Conservation (phyloP, 2,888 invertebrate genomes). For the Drosophila recens region DNA sequence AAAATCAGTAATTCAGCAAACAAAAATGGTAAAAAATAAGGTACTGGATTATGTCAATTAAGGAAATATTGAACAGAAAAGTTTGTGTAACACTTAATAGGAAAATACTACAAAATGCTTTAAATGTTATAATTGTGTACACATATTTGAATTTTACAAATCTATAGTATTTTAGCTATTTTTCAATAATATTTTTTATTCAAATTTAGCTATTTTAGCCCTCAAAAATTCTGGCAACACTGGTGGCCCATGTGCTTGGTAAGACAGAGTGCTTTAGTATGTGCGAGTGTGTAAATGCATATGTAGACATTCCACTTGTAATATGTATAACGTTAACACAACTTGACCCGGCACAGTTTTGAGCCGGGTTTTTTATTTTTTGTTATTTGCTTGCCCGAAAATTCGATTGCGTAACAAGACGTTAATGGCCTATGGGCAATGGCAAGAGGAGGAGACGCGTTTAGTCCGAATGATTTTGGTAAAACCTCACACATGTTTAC, state of each 20-base stretch:
- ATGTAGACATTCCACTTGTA: slow-evolving; percentile 21
- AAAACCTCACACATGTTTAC: slow-evolving; percentile 35
- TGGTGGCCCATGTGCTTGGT: slow-evolving; percentile 27
- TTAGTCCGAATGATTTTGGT: slow-evolving; percentile 30
- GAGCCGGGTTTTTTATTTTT: slow-evolving; percentile 44
- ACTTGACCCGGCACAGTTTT: slow-evolving; percentile 60
- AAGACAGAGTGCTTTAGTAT: slow-evolving; percentile 8
- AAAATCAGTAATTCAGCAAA: too few species aligned
- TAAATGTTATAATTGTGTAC: too few species aligned
- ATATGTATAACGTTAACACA: slow-evolving; percentile 29
- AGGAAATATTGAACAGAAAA: too few species aligned
- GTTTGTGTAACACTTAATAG: too few species aligned
- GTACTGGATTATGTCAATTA: too few species aligned
- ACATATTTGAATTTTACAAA: too few species aligned
- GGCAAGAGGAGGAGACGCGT: slow-evolving; percentile 12
- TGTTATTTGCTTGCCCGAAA: slow-evolving; percentile 40
- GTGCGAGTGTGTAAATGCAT: neutral
- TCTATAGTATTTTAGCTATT: neutral
- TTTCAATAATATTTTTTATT: neutral
- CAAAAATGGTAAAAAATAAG: too few species aligned
- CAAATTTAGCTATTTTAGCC: neutral
- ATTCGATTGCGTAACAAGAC: slow-evolving; percentile 47
- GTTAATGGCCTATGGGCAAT: slow-evolving; percentile 40
- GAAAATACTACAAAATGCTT: too few species aligned
- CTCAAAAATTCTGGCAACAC: neutral